Percentiles rank a stretch among this genome's conserved stretches.
Conservation (phyloP, 1,140 invertebrate genomes). For the Drosophila hydei region DNA sequence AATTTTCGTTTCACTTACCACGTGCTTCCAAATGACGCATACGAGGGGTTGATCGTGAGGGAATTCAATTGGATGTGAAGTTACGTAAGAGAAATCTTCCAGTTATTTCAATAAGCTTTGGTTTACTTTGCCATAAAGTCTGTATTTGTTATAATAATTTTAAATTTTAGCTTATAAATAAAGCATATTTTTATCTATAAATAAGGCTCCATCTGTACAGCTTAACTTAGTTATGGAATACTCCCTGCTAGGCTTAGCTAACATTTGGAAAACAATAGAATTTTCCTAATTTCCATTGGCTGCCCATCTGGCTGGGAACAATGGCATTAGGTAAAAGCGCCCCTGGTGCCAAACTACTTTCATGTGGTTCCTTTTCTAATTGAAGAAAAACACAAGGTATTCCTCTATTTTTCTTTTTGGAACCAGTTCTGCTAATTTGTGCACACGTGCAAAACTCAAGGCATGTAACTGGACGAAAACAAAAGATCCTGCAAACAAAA, state of each 20-base stretch:
- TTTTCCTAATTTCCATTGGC: constrained; percentile 65
- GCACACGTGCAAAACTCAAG: constrained; percentile 71
- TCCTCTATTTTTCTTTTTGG: background rate
- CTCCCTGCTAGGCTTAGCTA: constrained; percentile 3
- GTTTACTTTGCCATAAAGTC: background rate
- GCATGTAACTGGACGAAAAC: constrained; percentile 33
- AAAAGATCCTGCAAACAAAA: constrained; percentile 47
- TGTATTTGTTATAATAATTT: background rate
- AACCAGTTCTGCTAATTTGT: constrained; percentile 79
- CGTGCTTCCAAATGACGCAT: constrained; percentile 44
- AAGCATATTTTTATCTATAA: too few species aligned
- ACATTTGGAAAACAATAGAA: constrained; percentile 49
- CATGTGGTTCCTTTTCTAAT: constrained; percentile 37
- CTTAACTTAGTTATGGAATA: constrained; percentile 50
- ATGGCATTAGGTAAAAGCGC: constrained; percentile 54
- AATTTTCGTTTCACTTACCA: constrained; percentile 37
- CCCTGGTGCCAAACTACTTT: constrained; percentile 57
- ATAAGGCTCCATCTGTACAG: background rate
- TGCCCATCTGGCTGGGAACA: constrained; percentile 70
- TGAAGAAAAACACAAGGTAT: constrained; percentile 53
- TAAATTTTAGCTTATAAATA: too few species aligned
- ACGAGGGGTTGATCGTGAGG: constrained; percentile 31
- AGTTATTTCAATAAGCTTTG: constrained; percentile 28
- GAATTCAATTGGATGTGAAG: constrained; percentile 41
- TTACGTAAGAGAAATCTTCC: constrained; percentile 21